These are phyloP conservation scores for Chromoteleia sp. DNA, from an alignment of 2,888 invertebrate species.

Conservation along the genomic window DNA sequence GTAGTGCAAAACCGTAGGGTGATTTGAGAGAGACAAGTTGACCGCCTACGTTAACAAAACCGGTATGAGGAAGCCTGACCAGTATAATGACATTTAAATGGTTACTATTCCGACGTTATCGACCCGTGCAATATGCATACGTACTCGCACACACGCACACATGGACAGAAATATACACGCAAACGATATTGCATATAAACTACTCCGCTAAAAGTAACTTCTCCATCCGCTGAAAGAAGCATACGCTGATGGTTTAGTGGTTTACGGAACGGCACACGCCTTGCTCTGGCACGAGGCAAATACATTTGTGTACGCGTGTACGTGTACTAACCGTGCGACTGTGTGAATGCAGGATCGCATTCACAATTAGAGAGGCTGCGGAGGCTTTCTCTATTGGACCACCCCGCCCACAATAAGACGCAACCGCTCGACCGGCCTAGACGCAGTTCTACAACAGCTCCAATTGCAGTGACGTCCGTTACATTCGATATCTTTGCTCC, in stretches of 20 bases:
- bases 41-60: slow-evolving; percentile 68
- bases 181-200: slow-evolving; percentile 23
- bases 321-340: slow-evolving; percentile 24
- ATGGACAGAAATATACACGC: background rate
- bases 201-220: slow-evolving; percentile 45
- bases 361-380: slow-evolving; percentile 75
- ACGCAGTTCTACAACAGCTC: slow-evolving; percentile 61
- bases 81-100: slow-evolving; percentile 80
- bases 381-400: slow-evolving; percentile 83
- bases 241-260: slow-evolving; percentile 70
- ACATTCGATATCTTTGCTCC: slow-evolving; percentile 70
- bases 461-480: slow-evolving; percentile 70
- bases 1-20: slow-evolving; percentile 41
- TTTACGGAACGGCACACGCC: slow-evolving; percentile 82
- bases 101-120: slow-evolving; percentile 78
- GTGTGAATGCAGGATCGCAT: slow-evolving; percentile 66
- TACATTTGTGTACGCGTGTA: slow-evolving; percentile 38
- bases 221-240: slow-evolving; percentile 61
- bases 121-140: slow-evolving; percentile 65
- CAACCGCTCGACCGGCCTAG: slow-evolving; percentile 69
- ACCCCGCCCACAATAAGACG: slow-evolving; percentile 82
- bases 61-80: slow-evolving; percentile 69
- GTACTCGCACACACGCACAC: slow-evolving; percentile 23
- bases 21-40: slow-evolving; percentile 54
- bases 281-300: slow-evolving; percentile 79